phyloP scores from a whole-genome alignment of 1,140 invertebrate species.

The Cotesia vestalis region DNA sequence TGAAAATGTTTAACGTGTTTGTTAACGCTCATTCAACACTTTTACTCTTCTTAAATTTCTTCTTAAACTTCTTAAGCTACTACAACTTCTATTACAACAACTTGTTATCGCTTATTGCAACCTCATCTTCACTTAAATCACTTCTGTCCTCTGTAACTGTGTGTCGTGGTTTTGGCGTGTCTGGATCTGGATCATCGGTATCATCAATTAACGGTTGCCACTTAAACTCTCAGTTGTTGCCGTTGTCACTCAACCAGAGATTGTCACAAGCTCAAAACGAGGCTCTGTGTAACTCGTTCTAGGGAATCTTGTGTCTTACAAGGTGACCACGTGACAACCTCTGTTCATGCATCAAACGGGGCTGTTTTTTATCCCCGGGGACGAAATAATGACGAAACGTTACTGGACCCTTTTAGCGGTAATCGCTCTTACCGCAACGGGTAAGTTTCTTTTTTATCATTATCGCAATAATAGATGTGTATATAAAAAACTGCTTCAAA shows the following conservation, averaged over 20 bases:
- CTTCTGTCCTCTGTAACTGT: too few relatives aligned
- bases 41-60: slow-evolving; percentile 10
- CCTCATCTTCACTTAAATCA: too few relatives aligned
- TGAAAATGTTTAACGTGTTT: slow-evolving; percentile 17
- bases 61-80: background rate
- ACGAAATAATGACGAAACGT: slow-evolving; percentile 59
- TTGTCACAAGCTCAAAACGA: slow-evolving; percentile 6
- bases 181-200: background rate
- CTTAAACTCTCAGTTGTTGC: background rate
- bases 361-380: slow-evolving; percentile 18
- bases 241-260: slow-evolving; percentile 5
- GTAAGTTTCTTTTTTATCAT: slow-evolving; percentile 52
- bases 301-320: slow-evolving; percentile 38
- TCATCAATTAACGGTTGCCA: background rate
- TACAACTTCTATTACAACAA: background rate
- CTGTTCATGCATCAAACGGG: slow-evolving; percentile 30
- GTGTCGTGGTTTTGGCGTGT: too few relatives aligned
- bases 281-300: slow-evolving; percentile 31
- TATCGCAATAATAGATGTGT: background rate
- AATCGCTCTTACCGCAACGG: slow-evolving; percentile 63
- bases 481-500: background rate
- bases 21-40: background rate
- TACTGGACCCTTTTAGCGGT: slow-evolving; percentile 64
- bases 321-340: slow-evolving; percentile 50
- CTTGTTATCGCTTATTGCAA: background rate